Evolutionary conservation across 2,888 invertebrate genomes (phyloP).

Genomic region (Macropis europaea): DNA sequence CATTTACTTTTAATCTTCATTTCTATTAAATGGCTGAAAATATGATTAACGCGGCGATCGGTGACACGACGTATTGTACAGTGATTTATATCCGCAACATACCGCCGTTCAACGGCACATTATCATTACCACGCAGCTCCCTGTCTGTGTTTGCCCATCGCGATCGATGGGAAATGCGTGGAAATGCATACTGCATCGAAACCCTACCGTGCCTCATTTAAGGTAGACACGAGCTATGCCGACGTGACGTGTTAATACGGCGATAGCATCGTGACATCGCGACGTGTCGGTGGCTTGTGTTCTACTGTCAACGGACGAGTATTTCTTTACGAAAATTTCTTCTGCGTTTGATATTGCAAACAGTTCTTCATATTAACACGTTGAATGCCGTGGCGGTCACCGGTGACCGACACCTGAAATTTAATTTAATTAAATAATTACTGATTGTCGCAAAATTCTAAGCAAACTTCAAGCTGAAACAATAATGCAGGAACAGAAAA

Average conservation of each 20-base stretch:
- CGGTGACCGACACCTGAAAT: too few relatives aligned
- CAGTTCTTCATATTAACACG: too few relatives aligned
- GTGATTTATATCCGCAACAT: slow-evolving; percentile 38
- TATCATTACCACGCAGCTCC: slow-evolving; percentile 24
- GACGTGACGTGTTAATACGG: slow-evolving; percentile 39
- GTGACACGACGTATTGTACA: slow-evolving; percentile 34
- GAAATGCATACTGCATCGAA: slow-evolving; percentile 39
- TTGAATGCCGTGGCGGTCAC: too few relatives aligned
- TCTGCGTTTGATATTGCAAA: too few relatives aligned
- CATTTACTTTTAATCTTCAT: slow-evolving; percentile 38
- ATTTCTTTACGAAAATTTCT: slow-evolving; percentile 17
- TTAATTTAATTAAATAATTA: too few relatives aligned
- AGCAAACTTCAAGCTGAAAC: too few relatives aligned
- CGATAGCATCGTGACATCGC: slow-evolving; percentile 27
- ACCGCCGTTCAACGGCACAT: neutral
- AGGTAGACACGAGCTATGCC: slow-evolving; percentile 24
- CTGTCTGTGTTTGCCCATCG: slow-evolving; percentile 11
- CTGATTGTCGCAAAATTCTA: too few relatives aligned
- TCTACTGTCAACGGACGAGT: neutral
- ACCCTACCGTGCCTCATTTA: slow-evolving; percentile 38
- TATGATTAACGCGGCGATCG: slow-evolving; percentile 43
- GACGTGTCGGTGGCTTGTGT: neutral
- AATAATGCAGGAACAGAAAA: too few relatives aligned
- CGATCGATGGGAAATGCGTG: slow-evolving; percentile 46
- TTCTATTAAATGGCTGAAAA: slow-evolving; percentile 28